Evolutionary conservation across 2,113 vertebrate genomes (phyloP).

Genomic region (Zapornia atra): DNA sequence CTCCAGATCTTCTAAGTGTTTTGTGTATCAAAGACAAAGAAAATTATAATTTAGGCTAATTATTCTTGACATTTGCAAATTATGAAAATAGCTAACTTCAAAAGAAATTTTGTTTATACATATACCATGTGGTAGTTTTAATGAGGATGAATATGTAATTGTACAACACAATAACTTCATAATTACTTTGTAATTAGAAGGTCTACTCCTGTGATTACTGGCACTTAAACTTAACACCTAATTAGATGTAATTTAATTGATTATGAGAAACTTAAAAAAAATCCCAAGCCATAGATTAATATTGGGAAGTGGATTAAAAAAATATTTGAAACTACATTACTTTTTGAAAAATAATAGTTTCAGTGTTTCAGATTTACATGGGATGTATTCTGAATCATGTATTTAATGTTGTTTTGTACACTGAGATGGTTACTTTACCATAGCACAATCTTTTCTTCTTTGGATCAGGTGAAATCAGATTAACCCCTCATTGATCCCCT

Average conservation of each 20-base stretch:
- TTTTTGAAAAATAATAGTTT: background rate
- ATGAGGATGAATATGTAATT: background rate
- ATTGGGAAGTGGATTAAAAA: background rate
- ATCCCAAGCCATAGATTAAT: background rate
- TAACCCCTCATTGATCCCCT: background rate
- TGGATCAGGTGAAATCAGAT: background rate
- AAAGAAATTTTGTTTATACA: background rate
- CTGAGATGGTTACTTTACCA: background rate
- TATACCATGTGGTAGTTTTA: background rate
- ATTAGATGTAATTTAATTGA: background rate
- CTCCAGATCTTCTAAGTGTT: background rate
- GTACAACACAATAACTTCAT: background rate
- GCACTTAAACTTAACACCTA: background rate
- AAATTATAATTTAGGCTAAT: background rate
- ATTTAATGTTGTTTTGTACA: background rate
- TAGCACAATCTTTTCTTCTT: background rate
- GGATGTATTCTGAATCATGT: background rate
- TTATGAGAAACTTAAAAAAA: background rate
- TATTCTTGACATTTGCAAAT: constrained; percentile 1
- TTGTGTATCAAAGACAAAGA: background rate
- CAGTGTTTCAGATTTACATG: background rate
- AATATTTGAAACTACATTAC: background rate
- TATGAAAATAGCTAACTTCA: constrained; percentile 5
- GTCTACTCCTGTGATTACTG: background rate
- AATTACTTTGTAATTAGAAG: constrained; percentile 34